Percentiles rank a stretch among this genome's conserved stretches.
Evolutionary conservation across 2,113 vertebrate species (phyloP).

Genomic region (Eurystomus gularis): DNA sequence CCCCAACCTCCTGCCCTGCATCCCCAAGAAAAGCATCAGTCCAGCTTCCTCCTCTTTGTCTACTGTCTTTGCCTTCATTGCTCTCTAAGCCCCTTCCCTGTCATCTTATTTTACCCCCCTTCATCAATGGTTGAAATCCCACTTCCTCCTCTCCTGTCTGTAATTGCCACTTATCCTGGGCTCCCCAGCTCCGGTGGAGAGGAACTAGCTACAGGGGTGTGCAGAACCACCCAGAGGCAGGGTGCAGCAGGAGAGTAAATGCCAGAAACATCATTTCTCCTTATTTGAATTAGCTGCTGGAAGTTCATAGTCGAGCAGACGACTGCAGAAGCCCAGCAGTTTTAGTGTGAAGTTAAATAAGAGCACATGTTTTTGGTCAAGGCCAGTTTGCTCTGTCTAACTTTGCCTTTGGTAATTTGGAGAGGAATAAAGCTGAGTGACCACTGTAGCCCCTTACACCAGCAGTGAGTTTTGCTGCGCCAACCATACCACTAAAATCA

Average conservation of each 20-base stretch:
- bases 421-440: neutral
- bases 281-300: neutral
- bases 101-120: neutral
- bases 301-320: neutral
- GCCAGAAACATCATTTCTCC: neutral
- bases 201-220: fast-evolving
- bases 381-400: neutral
- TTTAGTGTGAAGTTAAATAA: neutral
- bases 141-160: neutral
- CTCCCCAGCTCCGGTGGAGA: neutral
- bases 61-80: neutral
- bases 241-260: neutral
- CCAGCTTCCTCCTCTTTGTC: neutral
- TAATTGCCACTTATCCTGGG: neutral
- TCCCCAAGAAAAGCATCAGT: neutral
- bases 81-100: neutral
- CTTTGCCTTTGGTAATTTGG: neutral
- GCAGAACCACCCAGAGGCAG: neutral
- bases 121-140: neutral
- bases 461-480: neutral
- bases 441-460: neutral
- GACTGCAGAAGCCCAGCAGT: neutral
- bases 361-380: neutral
- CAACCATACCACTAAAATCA: neutral
- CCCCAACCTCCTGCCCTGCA: fast-evolving